These are phyloP conservation scores for Trachymyrmex septentrionalis DNA, from an alignment of 1,140 invertebrate species.

Conservation along the genomic window DNA sequence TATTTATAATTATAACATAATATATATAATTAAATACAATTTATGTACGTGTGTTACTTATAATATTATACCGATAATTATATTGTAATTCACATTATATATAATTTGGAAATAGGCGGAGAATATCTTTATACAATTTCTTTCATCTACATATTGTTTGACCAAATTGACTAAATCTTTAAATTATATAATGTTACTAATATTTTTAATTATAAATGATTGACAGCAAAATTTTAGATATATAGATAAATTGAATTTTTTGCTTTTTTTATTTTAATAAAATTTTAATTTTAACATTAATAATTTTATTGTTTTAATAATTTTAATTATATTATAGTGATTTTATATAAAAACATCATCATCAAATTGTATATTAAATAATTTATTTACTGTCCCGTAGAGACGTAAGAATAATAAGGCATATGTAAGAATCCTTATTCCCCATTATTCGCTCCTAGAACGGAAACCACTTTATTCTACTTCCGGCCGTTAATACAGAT, in stretches of 20 bases:
- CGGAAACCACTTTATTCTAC: conserved; percentile 70
- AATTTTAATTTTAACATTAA: conserved; percentile 3
- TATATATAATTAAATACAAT: not conserved
- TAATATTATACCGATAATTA: not conserved
- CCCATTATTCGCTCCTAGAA: conserved; percentile 68
- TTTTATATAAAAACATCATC: conserved; percentile 12
- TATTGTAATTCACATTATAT: not conserved
- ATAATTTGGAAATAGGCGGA: not conserved
- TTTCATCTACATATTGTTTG: not conserved
- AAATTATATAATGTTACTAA: not conserved
- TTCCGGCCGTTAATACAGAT: conserved; percentile 77
- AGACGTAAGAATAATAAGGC: conserved; percentile 22
- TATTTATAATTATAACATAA: not conserved
- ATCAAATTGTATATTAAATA: not conserved
- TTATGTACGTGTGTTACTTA: not conserved
- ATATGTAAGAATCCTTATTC: conserved; percentile 26
- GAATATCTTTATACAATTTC: not conserved
- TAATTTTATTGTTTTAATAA: no score
- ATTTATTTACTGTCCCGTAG: not conserved
- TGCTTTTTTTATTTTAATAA: not conserved
- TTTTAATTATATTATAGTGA: not conserved
- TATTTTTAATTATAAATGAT: not conserved
- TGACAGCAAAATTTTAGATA: not conserved
- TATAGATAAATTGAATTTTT: not conserved
- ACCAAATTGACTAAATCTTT: not conserved